Percentiles rank a stretch among this genome's conserved stretches.
Conservation (phyloP, 2,888 invertebrate genomes). For the Patella ulyssiponensis region DNA sequence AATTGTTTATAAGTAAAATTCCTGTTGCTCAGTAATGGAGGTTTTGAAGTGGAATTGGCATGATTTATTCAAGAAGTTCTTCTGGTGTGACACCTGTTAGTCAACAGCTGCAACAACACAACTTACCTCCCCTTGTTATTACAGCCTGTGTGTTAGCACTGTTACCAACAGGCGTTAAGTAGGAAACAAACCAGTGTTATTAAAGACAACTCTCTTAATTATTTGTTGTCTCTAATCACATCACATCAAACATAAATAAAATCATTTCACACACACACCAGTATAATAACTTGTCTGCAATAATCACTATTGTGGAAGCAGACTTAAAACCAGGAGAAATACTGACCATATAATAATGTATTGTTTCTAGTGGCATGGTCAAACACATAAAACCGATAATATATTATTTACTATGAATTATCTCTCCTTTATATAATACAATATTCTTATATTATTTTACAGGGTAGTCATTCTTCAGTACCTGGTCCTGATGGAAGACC, state of each 20-base stretch:
- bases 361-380: too few relatives aligned
- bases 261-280: background rate
- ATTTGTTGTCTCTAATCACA: background rate
- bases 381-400: too few relatives aligned
- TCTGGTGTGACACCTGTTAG: slow-evolving; percentile 23
- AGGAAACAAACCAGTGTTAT: slow-evolving; percentile 4
- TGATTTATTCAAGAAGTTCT: slow-evolving; percentile 3
- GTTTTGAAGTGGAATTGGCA: too few relatives aligned
- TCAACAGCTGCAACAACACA: slow-evolving; percentile 24
- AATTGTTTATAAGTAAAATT: too few relatives aligned
- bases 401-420: too few relatives aligned
- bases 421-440: slow-evolving; percentile 13
- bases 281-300: too few relatives aligned
- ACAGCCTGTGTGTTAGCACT: slow-evolving; percentile 6
- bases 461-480: slow-evolving; percentile 34
- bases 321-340: too few relatives aligned
- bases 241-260: background rate
- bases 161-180: background rate
- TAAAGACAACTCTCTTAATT: background rate
- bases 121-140: slow-evolving; percentile 24
- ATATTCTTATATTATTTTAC: slow-evolving; percentile 19
- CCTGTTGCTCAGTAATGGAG: too few relatives aligned
- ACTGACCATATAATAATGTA: too few relatives aligned
- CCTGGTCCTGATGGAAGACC: slow-evolving; percentile 24
- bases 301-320: too few relatives aligned